Conservation (phyloP, 1,140 invertebrate species). For the Hycleus phaleratus region DNA sequence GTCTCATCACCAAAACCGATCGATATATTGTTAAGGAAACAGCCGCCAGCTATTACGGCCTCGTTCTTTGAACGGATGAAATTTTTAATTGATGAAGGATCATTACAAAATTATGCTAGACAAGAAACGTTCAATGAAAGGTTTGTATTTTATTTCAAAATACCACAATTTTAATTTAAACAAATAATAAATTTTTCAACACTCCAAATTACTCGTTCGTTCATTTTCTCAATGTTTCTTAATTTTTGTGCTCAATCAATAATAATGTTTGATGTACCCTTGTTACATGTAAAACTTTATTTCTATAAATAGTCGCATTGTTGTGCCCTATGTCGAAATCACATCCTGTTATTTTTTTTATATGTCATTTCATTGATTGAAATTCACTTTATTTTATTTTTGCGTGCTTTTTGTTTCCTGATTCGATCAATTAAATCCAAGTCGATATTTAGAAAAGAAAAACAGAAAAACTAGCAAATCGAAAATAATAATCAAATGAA, state of each 20-base stretch:
- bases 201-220: too few relatives aligned
- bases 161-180: neutral
- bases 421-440: neutral
- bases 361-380: conserved; percentile 22
- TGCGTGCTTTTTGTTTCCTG: conserved; percentile 8
- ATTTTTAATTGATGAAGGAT: conserved; percentile 95
- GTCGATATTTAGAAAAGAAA: neutral
- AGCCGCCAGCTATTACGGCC: conserved; percentile 90
- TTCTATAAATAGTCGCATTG: conserved; percentile 53
- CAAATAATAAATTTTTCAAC: too few relatives aligned
- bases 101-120: conserved; percentile 92
- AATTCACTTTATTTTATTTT: conserved; percentile 13
- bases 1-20: conserved; percentile 88
- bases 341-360: conserved; percentile 30
- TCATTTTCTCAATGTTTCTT: too few relatives aligned
- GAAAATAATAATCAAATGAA: neutral
- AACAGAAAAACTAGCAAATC: neutral
- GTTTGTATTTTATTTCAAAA: conserved; percentile 51
- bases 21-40: conserved; percentile 86
- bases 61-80: conserved; percentile 98
- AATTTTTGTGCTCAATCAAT: conserved; percentile 3
- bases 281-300: conserved; percentile 3
- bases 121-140: conserved; percentile 94
- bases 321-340: conserved; percentile 61
- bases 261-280: conserved; percentile 17